phyloP scores from a whole-genome alignment of 1,140 invertebrate genomes.

The Drosophila mauritiana region DNA sequence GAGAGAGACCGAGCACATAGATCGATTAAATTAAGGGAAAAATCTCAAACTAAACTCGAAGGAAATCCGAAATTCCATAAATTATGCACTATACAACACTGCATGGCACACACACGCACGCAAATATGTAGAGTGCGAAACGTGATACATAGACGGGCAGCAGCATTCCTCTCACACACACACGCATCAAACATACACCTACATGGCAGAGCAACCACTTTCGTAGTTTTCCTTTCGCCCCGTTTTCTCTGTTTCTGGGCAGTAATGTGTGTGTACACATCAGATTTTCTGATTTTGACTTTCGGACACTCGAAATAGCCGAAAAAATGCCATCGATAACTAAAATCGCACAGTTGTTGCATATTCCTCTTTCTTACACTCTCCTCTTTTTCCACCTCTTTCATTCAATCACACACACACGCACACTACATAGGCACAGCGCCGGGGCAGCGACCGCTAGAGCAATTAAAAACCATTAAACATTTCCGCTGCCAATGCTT shows the following conservation, averaged over 20 bases:
- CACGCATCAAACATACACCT: slow-evolving; percentile 37
- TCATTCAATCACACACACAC: slow-evolving; percentile 16
- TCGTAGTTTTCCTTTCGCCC: slow-evolving; percentile 73
- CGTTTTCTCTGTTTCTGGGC: slow-evolving; percentile 63
- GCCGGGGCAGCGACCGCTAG: slow-evolving; percentile 58
- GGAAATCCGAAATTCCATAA: slow-evolving; percentile 51
- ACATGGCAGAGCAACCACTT: slow-evolving; percentile 72
- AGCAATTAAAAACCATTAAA: slow-evolving; percentile 53
- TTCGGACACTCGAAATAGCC: slow-evolving; percentile 32
- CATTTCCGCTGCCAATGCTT: slow-evolving; percentile 57
- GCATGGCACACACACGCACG: slow-evolving; percentile 27
- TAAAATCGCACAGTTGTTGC: slow-evolving; percentile 32
- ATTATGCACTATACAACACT: slow-evolving; percentile 80
- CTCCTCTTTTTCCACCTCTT: slow-evolving; percentile 26
- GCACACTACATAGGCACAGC: slow-evolving; percentile 25
- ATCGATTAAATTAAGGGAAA: slow-evolving; percentile 68
- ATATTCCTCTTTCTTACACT: slow-evolving; percentile 20
- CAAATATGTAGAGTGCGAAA: slow-evolving; percentile 47
- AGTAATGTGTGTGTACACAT: slow-evolving; percentile 65
- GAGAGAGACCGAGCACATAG: slow-evolving; percentile 41
- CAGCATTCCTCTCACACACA: slow-evolving; percentile 68
- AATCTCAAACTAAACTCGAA: slow-evolving; percentile 28
- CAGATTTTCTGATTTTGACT: slow-evolving; percentile 54
- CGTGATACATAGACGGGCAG: slow-evolving; percentile 65
- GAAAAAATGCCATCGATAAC: slow-evolving; percentile 33